Evolutionary conservation across 2,888 invertebrate species (phyloP), one percentile per base, ranked within the genome.

Genomic region (Toxonevra muliebris): DNA sequence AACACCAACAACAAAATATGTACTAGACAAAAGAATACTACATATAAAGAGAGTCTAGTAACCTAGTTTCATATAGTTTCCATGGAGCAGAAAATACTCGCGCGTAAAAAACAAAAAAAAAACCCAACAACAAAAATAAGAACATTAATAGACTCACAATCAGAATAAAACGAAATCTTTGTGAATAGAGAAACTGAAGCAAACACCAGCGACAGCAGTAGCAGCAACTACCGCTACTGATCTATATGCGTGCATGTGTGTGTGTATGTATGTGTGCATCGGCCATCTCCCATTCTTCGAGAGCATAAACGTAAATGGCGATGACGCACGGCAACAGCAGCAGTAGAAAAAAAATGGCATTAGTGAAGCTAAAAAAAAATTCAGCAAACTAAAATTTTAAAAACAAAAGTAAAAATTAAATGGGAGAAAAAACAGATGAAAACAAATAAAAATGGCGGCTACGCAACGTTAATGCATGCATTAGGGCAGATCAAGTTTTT

Each of bases 61-160:
- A 68, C 68, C 68, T 30, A 68, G 68, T 68, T 68, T 52, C n/a
- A 17, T n/a, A 17, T 42, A 55, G 13, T 54, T 57, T 61, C 45
- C 68, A 68, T 64, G 63, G 52, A 63, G 63, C 59, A 60, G 63
- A 68, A 64, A 61, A 68, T 60, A 54, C 48, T 48, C 13, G 48
- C 48, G 48, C 30, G 7, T 5, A 48, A 30, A 48, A 48, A n/a
- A 48, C 15, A 15, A 48, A 7, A 48, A 48, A n/a, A 48, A 11
- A 63, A 67, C 17, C n/a, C n/a, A 55, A 41, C 43, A 62, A 61
- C 66, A 61, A n/a, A 20, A 40, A 54, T 57, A 57, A 48, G 30
- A 52, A 52, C 11, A 65, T 30, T 30, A 30, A 30, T 30, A 30
- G 30, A 30, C 30, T 30, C 30, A 30, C 30, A 30, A 30, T 30